A percentile compares a stretch with the other conserved stretches of the same genome.
These are phyloP conservation scores for Microtus pennsylvanicus DNA, from an alignment of 2,113 vertebrate species.

Conservation along the genomic window DNA sequence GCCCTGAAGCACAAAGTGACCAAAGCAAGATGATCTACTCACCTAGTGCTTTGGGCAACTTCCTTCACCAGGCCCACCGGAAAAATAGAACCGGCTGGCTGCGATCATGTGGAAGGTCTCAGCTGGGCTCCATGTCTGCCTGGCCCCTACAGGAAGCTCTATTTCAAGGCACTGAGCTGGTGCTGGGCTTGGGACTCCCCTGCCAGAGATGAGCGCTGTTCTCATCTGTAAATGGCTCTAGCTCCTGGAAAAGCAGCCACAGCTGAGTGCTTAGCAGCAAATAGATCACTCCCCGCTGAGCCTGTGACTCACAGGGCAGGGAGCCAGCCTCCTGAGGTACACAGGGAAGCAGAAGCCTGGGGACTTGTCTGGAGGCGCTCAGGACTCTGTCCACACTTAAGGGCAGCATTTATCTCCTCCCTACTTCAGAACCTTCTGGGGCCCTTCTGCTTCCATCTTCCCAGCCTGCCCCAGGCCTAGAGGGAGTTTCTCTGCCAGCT, in stretches of 20 bases:
- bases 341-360: not conserved
- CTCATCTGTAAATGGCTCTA: conserved; percentile 66
- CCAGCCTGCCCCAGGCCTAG: not conserved
- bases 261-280: conserved; percentile 64
- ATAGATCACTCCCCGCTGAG: conserved; percentile 68
- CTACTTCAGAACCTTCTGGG: not conserved
- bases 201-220: conserved; percentile 48
- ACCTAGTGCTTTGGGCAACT: not conserved
- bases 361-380: not conserved
- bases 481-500: conserved; percentile 15
- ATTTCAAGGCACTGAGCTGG: conserved; percentile 10
- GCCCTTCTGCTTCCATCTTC: not conserved
- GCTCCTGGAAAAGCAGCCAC: conserved; percentile 66
- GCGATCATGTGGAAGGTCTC: not conserved
- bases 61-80: not conserved
- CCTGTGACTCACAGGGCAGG: conserved; percentile 69
- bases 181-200: conserved; percentile 43
- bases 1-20: not conserved
- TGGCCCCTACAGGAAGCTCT: conserved; percentile 21
- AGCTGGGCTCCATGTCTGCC: not conserved
- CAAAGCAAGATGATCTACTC: not conserved
- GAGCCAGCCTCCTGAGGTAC: conserved; percentile 55
- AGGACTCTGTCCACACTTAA: conserved; percentile 53
- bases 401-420: conserved; percentile 59
- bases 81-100: not conserved